Evolutionary conservation across 2,113 vertebrate species (phyloP).

Genomic region (Junco hyemalis): DNA sequence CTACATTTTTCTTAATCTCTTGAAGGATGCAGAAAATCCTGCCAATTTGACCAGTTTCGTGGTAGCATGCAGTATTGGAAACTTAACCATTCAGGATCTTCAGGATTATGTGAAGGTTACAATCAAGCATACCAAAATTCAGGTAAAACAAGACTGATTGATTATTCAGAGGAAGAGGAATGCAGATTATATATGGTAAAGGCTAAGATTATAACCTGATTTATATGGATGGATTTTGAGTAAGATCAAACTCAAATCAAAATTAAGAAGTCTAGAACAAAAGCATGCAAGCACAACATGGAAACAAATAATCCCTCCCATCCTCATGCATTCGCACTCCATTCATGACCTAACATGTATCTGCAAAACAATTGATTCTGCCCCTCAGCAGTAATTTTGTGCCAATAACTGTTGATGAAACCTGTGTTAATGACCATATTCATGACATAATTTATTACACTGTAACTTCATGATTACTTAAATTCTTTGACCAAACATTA

Average conservation of each 20-base stretch:
- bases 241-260: not conserved
- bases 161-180: not conserved
- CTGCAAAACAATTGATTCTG: not conserved
- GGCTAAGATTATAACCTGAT: not conserved
- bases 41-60: constrained; percentile 87
- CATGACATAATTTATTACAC: not conserved
- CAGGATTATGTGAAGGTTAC: constrained; percentile 83
- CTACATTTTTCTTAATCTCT: constrained; percentile 35
- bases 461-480: not conserved
- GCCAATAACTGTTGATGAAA: not conserved
- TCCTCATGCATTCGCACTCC: not conserved
- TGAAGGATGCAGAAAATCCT: constrained; percentile 70
- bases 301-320: not conserved
- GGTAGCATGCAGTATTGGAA: constrained; percentile 93
- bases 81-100: constrained; percentile 83
- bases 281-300: not conserved
- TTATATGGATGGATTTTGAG: not conserved
- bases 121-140: constrained; percentile 79
- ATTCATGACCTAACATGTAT: not conserved
- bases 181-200: not conserved
- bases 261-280: not conserved
- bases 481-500: not conserved
- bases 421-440: not conserved
- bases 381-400: not conserved
- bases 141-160: constrained; percentile 73